phyloP scores from a whole-genome alignment of 2,888 invertebrate genomes.

The Drosophila meridiana region DNA sequence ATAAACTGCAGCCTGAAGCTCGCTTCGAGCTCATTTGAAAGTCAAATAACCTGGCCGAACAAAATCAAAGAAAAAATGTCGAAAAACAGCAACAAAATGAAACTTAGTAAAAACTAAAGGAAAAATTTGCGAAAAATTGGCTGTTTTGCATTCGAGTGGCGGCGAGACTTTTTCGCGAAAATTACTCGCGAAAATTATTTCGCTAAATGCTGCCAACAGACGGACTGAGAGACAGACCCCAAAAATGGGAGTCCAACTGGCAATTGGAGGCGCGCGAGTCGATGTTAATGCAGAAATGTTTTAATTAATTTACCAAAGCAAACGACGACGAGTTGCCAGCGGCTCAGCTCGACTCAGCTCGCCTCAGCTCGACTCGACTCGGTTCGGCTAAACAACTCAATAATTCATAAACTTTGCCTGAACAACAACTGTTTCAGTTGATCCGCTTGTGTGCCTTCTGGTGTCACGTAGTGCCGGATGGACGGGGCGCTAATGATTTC shows the following conservation, averaged over 20 bases:
- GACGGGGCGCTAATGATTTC: constrained; percentile 74
- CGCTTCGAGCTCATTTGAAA: constrained; percentile 74
- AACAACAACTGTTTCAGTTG: constrained; percentile 16
- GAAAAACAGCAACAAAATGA: constrained; percentile 28
- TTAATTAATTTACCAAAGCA: constrained; percentile 72
- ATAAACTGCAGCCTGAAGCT: constrained; percentile 53
- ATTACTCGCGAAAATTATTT: constrained; percentile 66
- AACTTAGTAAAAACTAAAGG: constrained; percentile 60
- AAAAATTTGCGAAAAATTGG: constrained; percentile 57
- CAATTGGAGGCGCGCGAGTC: constrained; percentile 17
- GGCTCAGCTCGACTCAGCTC: constrained; percentile 14
- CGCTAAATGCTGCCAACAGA: constrained; percentile 53
- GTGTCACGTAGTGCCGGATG: constrained; percentile 60
- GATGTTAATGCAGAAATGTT: constrained; percentile 76
- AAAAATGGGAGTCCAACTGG: constrained; percentile 49
- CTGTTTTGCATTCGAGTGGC: constrained; percentile 73
- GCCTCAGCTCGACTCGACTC: constrained; percentile 10
- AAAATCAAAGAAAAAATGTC: constrained; percentile 42
- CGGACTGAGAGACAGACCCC: constrained; percentile 7
- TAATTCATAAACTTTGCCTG: constrained; percentile 69
- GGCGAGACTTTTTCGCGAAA: constrained; percentile 56
- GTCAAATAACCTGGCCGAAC: constrained; percentile 71
- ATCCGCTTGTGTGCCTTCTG: constrained; percentile 16
- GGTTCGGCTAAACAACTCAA: constrained; percentile 60
- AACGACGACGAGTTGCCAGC: constrained; percentile 28